phyloP scores from a whole-genome alignment of 2,797 vertebrate species.

The Silurus lanzhouensis region DNA sequence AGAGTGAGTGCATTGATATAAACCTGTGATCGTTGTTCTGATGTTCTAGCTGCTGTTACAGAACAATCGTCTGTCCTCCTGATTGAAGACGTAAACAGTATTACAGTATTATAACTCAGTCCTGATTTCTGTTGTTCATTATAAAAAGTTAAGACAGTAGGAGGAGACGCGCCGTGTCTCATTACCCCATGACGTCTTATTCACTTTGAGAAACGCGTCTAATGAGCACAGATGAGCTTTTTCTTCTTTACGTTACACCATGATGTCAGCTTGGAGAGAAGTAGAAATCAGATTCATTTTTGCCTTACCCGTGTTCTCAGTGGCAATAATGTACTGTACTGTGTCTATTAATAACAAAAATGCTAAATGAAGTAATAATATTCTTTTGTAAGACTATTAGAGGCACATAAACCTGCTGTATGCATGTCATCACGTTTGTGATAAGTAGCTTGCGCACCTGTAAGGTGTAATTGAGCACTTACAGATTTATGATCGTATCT shows the following conservation, averaged over 20 bases:
- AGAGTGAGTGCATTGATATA: background rate
- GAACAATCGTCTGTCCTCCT: background rate
- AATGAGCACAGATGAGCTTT: background rate
- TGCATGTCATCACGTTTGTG: conserved; percentile 25
- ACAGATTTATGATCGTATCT: conserved; percentile 20
- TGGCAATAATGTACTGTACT: conserved; percentile 44
- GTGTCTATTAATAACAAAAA: conserved; percentile 37
- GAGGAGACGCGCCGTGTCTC: background rate
- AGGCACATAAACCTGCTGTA: conserved; percentile 25
- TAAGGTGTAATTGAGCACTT: conserved; percentile 2
- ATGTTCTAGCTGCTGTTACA: background rate
- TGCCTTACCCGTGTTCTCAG: conserved; percentile 46
- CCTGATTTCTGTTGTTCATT: background rate
- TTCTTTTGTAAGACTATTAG: conserved; percentile 36
- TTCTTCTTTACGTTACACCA: background rate
- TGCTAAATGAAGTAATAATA: conserved; percentile 35
- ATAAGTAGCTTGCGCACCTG: conserved; percentile 33
- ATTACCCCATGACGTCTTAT: background rate
- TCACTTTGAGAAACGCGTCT: background rate
- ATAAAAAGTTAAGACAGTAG: background rate
- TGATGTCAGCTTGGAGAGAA: conserved; percentile 7
- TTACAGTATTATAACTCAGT: background rate
- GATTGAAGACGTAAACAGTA: background rate
- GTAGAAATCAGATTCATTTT: conserved; percentile 36
- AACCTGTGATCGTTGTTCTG: background rate